phyloP scores from a whole-genome alignment of 2,113 vertebrate genomes.

The Malurus alboscapulatus region DNA sequence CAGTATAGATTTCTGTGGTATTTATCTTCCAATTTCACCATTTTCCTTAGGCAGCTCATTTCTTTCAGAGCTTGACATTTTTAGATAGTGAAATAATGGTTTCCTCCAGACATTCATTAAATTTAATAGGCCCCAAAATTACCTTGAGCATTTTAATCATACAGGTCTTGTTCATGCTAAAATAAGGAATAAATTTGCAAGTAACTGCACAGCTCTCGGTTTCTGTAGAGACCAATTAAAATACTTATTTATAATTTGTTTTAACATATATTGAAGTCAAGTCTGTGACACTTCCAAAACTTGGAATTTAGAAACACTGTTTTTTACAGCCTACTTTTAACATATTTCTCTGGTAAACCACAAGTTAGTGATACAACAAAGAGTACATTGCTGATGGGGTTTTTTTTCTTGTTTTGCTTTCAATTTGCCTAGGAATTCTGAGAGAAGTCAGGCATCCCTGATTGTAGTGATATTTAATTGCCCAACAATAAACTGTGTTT shows the following conservation, averaged over 20 bases:
- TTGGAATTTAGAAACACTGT: background rate
- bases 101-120: background rate
- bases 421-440: background rate
- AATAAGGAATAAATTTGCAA: background rate
- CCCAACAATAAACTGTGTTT: background rate
- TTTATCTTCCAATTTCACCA: background rate
- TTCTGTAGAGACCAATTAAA: background rate
- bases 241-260: background rate
- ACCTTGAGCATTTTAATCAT: background rate
- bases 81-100: background rate
- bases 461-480: background rate
- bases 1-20: background rate
- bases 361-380: background rate
- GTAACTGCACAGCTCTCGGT: background rate
- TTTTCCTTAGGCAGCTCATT: background rate
- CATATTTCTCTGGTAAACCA: background rate
- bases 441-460: background rate
- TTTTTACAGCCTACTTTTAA: background rate
- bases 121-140: background rate
- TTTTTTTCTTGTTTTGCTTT: background rate
- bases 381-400: background rate
- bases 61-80: conserved; percentile 14
- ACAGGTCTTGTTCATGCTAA: background rate
- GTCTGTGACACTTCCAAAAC: background rate
- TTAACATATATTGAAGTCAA: background rate